Conservation (phyloP, 1,140 invertebrate genomes). For the Thaumatotibia leucotreta region DNA sequence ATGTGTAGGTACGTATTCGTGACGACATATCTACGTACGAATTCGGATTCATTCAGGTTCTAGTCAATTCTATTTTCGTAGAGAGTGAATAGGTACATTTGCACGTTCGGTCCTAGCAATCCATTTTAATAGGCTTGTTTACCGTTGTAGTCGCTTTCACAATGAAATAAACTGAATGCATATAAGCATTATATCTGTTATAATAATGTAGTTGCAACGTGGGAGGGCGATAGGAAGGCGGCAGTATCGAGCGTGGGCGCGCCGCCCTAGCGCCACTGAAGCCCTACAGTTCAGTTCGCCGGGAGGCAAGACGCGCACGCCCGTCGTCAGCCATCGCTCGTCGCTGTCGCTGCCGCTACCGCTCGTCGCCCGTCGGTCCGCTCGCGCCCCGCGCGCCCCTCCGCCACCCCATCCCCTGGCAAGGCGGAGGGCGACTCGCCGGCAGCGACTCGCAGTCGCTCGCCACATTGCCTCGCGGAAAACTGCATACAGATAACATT, state of each 20-base stretch:
- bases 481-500: constrained; percentile 10
- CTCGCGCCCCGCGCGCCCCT: constrained; percentile 7
- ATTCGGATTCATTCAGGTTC: not conserved
- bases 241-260: constrained; percentile 70
- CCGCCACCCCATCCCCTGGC: constrained; percentile 7
- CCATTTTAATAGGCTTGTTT: not conserved
- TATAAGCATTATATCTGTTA: constrained; percentile 34
- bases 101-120: not conserved
- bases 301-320: constrained; percentile 44
- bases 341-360: constrained; percentile 14
- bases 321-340: constrained; percentile 1
- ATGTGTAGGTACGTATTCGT: too few species aligned
- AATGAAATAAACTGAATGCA: not conserved
- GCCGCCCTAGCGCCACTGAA: constrained; percentile 57
- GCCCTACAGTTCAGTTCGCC: constrained; percentile 54
- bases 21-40: not conserved
- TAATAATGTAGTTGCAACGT: constrained; percentile 64
- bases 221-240: constrained; percentile 65
- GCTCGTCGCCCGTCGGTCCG: constrained; percentile 17
- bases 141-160: not conserved
- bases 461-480: constrained; percentile 3
- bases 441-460: constrained; percentile 5
- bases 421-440: not conserved
- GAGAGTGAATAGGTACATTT: not conserved
- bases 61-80: constrained; percentile 30